These are phyloP conservation scores for Rhyacichthys aspro DNA, from an alignment of 2,797 vertebrate genomes.

Conservation along the genomic window DNA sequence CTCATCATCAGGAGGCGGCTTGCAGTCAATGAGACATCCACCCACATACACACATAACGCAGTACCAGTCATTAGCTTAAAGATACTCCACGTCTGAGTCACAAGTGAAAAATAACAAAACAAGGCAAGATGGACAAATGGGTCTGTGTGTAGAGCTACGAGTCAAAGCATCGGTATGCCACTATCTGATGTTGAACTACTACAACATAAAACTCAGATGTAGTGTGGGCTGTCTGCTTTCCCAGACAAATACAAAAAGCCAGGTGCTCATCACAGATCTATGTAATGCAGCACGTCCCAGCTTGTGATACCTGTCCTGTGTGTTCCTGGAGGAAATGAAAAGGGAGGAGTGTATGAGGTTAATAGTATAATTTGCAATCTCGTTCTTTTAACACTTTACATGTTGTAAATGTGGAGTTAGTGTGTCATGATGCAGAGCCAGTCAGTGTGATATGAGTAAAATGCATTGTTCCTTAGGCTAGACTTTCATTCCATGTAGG, in stretches of 20 bases:
- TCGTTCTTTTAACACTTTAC: slow-evolving; percentile 26
- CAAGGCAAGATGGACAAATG: slow-evolving; percentile 38
- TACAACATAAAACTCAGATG: slow-evolving; percentile 42
- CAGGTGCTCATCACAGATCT: slow-evolving; percentile 66
- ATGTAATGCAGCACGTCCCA: slow-evolving; percentile 58
- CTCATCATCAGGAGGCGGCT: slow-evolving; percentile 45
- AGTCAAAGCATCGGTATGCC: slow-evolving; percentile 67
- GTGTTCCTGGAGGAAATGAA: slow-evolving; percentile 63
- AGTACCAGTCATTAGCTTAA: slow-evolving; percentile 37
- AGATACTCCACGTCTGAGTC: slow-evolving; percentile 48
- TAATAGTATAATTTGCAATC: slow-evolving; percentile 37
- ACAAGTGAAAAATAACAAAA: slow-evolving; percentile 43
- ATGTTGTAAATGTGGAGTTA: neutral
- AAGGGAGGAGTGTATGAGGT: slow-evolving; percentile 25
- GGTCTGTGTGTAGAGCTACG: slow-evolving; percentile 29
- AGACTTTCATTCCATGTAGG: neutral
- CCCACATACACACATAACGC: slow-evolving; percentile 11
- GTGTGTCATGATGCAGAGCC: neutral
- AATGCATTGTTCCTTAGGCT: neutral
- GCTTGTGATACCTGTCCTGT: slow-evolving; percentile 61
- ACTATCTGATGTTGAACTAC: slow-evolving; percentile 70
- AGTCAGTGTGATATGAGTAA: neutral
- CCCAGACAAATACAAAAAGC: slow-evolving; percentile 30
- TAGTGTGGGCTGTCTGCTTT: slow-evolving; percentile 30
- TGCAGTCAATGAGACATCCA: slow-evolving; percentile 13